Percentiles rank a stretch among this genome's conserved stretches.
Conservation (phyloP, 2,797 vertebrate genomes). For the Sebastes trivittatus region DNA sequence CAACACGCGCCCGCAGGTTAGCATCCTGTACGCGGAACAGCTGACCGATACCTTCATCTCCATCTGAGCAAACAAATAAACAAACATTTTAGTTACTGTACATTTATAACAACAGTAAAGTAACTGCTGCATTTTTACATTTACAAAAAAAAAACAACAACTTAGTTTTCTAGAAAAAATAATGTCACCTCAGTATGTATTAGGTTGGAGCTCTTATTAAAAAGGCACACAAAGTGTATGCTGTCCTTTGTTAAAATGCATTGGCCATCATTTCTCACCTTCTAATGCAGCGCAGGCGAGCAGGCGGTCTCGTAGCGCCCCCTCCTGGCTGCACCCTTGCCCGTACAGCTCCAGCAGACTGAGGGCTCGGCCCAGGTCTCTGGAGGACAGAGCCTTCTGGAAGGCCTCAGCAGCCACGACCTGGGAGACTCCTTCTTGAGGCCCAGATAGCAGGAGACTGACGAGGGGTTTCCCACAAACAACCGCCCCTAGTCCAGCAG, state of each 20-base stretch:
- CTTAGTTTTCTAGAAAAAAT: not conserved
- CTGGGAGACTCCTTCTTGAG: slow-evolving; percentile 82
- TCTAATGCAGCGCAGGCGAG: slow-evolving; percentile 88
- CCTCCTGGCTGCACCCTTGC: slow-evolving; percentile 79
- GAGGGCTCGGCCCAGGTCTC: slow-evolving; percentile 86
- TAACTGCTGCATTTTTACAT: not conserved
- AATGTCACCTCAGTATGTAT: not conserved
- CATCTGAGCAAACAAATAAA: slow-evolving; percentile 50
- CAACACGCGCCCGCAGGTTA: slow-evolving; percentile 84
- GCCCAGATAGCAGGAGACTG: slow-evolving; percentile 86
- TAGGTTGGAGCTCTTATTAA: not conserved
- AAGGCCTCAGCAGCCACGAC: slow-evolving; percentile 85
- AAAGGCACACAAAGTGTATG: not conserved
- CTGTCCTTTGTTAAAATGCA: not conserved
- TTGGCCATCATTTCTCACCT: slow-evolving; percentile 76
- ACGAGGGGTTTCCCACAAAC: slow-evolving; percentile 85
- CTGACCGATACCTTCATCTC: slow-evolving; percentile 82
- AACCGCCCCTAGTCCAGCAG: slow-evolving; percentile 66
- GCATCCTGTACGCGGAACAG: slow-evolving; percentile 88
- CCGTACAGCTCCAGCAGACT: slow-evolving; percentile 87
- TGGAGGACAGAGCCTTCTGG: slow-evolving; percentile 83
- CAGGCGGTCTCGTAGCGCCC: slow-evolving; percentile 84
- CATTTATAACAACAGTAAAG: not conserved
- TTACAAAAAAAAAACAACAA: not conserved
- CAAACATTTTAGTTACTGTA: not conserved